phyloP scores from a whole-genome alignment of 2,113 vertebrate species.

The Lutjanus erythropterus region DNA sequence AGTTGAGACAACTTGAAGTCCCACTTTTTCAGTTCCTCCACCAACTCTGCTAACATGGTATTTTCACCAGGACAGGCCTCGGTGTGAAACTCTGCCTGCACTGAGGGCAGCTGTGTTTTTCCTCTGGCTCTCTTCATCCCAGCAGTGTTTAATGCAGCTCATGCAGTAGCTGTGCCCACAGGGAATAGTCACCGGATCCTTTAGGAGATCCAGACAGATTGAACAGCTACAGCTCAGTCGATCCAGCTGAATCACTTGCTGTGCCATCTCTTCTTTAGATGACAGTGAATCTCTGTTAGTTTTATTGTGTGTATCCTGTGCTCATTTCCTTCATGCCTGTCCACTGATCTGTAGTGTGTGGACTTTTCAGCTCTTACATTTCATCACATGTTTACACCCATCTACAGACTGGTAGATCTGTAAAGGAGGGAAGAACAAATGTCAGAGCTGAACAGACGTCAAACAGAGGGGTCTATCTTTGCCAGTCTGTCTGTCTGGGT shows the following conservation, averaged over 20 bases:
- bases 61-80: constrained; percentile 37
- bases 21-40: background rate
- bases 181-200: constrained; percentile 42
- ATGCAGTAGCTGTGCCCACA: constrained; percentile 29
- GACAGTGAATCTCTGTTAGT: no score
- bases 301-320: no score
- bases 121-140: background rate
- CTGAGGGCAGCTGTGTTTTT: constrained; percentile 30
- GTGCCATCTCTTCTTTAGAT: background rate
- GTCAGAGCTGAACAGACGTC: no score
- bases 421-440: no score
- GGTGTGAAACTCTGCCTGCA: constrained; percentile 23
- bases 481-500: no score
- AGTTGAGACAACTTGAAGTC: background rate
- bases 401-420: no score
- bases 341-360: no score
- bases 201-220: background rate
- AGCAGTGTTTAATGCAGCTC: constrained; percentile 25
- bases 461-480: no score
- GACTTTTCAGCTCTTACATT: no score
- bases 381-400: no score
- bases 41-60: constrained; percentile 27
- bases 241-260: background rate
- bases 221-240: constrained; percentile 21
- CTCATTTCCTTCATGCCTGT: no score